Conservation (phyloP, 2,888 invertebrate species). For the Stenurella melanura region DNA sequence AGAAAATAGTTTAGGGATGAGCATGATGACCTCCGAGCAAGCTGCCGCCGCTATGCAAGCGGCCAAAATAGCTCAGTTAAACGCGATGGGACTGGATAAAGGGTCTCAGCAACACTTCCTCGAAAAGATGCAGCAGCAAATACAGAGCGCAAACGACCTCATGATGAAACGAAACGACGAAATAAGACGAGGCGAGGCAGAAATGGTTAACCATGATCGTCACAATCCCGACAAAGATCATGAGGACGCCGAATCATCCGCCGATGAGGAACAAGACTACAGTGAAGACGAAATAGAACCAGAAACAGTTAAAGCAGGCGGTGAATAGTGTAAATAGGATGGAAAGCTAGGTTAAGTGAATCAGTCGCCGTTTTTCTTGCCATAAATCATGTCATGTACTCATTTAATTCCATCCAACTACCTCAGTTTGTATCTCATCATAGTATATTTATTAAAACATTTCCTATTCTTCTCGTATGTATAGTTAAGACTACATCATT, state of each 20-base stretch:
- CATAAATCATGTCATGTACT: slow-evolving; percentile 58
- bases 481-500: slow-evolving; percentile 36
- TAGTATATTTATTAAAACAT: slow-evolving; percentile 60
- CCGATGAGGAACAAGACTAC: slow-evolving; percentile 76
- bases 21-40: slow-evolving; percentile 79
- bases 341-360: slow-evolving; percentile 55
- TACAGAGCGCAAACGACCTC: slow-evolving; percentile 76
- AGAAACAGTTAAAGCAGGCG: slow-evolving; percentile 73
- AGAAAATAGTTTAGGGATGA: slow-evolving; percentile 85
- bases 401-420: slow-evolving; percentile 82
- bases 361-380: slow-evolving; percentile 63
- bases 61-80: slow-evolving; percentile 86
- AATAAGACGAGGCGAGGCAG: slow-evolving; percentile 74
- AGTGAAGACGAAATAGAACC: slow-evolving; percentile 74
- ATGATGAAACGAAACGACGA: slow-evolving; percentile 75
- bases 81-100: slow-evolving; percentile 77
- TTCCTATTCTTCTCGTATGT: slow-evolving; percentile 49
- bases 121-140: slow-evolving; percentile 80
- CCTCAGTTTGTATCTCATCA: slow-evolving; percentile 75
- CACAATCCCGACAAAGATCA: slow-evolving; percentile 63
- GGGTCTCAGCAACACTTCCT: slow-evolving; percentile 77
- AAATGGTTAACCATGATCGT: slow-evolving; percentile 76
- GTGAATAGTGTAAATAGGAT: slow-evolving; percentile 65
- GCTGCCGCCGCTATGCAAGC: slow-evolving; percentile 84
- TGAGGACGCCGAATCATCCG: slow-evolving; percentile 75